These are phyloP conservation scores for Apotomis betuletana DNA, from an alignment of 2,888 invertebrate species.

Conservation along the genomic window DNA sequence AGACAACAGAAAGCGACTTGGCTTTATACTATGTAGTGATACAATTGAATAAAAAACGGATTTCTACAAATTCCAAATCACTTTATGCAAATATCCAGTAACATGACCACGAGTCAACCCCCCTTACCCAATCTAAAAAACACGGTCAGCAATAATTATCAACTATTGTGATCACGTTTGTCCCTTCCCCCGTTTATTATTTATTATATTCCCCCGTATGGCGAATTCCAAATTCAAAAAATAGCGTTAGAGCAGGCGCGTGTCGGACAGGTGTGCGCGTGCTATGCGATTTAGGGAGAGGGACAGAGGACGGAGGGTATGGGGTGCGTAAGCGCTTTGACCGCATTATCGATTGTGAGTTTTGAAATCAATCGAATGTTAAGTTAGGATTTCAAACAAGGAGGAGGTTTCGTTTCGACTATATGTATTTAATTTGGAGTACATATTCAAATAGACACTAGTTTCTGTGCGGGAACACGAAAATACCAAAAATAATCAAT, in stretches of 20 bases:
- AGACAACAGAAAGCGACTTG: too few species aligned
- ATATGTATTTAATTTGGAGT: too few species aligned
- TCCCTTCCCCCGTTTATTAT: slow-evolving; percentile 9
- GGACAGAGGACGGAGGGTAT: slow-evolving; percentile 33
- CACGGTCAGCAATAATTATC: slow-evolving; percentile 39
- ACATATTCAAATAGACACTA: too few species aligned
- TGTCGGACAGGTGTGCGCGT: slow-evolving; percentile 46
- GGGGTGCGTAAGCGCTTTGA: slow-evolving; percentile 28
- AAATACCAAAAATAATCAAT: too few species aligned
- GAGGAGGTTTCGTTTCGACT: too few species aligned
- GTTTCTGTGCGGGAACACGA: too few species aligned
- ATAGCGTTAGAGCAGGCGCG: slow-evolving; percentile 43
- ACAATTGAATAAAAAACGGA: neutral
- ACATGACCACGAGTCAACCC: slow-evolving; percentile 15
- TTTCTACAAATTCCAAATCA: slow-evolving; percentile 1
- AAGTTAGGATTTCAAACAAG: too few species aligned
- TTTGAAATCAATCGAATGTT: too few species aligned
- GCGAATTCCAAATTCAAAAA: slow-evolving; percentile 34
- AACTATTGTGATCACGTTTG: slow-evolving; percentile 27
- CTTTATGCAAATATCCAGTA: neutral
- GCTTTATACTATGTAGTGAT: too few species aligned
- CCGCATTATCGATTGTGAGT: slow-evolving; percentile 11
- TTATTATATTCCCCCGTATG: neutral
- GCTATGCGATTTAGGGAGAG: slow-evolving; percentile 43
- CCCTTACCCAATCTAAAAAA: slow-evolving; percentile 4